A percentile compares a stretch with the other conserved stretches of the same genome.
These are phyloP conservation scores for Myotis brandtii DNA, from an alignment of 2,113 vertebrate species.

Conservation along the genomic window DNA sequence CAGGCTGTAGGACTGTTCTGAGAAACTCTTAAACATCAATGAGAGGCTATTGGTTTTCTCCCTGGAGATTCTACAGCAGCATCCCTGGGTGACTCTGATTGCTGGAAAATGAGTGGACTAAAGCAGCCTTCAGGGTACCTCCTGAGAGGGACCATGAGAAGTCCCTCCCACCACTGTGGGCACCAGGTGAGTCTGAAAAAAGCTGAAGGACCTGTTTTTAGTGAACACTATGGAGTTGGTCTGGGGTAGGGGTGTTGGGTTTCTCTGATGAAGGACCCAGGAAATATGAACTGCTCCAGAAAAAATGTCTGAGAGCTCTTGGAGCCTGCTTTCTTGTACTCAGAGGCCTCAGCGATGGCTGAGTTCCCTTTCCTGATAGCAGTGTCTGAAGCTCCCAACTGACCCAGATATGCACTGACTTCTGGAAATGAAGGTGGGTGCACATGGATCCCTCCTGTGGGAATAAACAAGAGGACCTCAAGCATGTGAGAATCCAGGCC, in stretches of 20 bases:
- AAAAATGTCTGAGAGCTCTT: not conserved
- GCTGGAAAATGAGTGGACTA: not conserved
- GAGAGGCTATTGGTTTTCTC: too few species aligned
- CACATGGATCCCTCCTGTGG: accelerated
- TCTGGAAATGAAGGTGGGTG: not conserved
- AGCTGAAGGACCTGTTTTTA: not conserved
- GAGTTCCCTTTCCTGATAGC: too few species aligned
- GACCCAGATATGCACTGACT: not conserved
- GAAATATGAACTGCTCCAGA: not conserved
- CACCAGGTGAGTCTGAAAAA: not conserved
- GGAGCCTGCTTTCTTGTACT: not conserved
- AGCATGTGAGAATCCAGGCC: too few species aligned
- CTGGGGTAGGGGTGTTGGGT: not conserved
- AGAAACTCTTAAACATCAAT: not conserved
- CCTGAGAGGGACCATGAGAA: not conserved
- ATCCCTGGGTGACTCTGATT: not conserved
- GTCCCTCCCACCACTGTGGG: too few species aligned
- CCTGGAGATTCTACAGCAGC: not conserved
- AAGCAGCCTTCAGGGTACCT: not conserved
- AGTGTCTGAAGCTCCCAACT: not conserved
- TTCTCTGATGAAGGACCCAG: not conserved
- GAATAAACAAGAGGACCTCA: too few species aligned
- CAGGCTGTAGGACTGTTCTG: not conserved
- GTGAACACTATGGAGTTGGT: not conserved
- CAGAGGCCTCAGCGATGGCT: too few species aligned